Base-by-base conservation (phyloP, 2,113 vertebrate species). In the Cephalophus harveyi region DNA sequence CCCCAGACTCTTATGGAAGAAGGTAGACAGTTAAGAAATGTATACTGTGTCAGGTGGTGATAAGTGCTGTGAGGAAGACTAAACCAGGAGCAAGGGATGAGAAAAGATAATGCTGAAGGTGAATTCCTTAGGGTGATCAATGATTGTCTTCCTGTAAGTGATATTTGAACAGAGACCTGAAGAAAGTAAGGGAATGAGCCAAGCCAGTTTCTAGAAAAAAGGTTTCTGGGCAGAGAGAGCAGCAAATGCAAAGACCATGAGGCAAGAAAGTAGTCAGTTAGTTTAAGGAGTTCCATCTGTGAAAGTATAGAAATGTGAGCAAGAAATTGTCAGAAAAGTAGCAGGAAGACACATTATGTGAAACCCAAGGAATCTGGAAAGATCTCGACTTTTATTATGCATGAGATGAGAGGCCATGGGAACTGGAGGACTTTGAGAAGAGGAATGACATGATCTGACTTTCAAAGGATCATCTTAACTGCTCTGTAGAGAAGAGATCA, bases 161-260 rank as follows among this genome's bases (percentile, higher is more conserved):
- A 57, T 54, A 52, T 36, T 87, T 94, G 40, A 79, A 57, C 40
- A 92, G 55, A 93, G 15, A 78, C 48, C 52, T 85, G 33, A 85
- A 86, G 55, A 71, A 85, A 55, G 48, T 62, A 62, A 43, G n/a
- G 55, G 15, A 93, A 11, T 55, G 48, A 87, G 27, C 33, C 52
- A 25, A n/a, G 11, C 11, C 71, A 16, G 15, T 94, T 94, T 94
- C 74, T 90, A 94, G 81, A 92, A 89, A 95, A 95, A 79, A 21
- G 33, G 46, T 93, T 91, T 84, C 52, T 93, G 50, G 57, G 86
- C 82, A 92, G 23, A 95, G 62, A 9, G 30, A 55, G 43, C 33
- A 93, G 64, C 48, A 78, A 79, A 87, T 62, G 17, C 62, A 92
- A 46, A 87, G 89, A 83, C 33, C 50, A 25, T 55, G 21, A 87